Evolutionary conservation across 2,113 vertebrate genomes (phyloP).

Genomic region (Amia ocellicauda): DNA sequence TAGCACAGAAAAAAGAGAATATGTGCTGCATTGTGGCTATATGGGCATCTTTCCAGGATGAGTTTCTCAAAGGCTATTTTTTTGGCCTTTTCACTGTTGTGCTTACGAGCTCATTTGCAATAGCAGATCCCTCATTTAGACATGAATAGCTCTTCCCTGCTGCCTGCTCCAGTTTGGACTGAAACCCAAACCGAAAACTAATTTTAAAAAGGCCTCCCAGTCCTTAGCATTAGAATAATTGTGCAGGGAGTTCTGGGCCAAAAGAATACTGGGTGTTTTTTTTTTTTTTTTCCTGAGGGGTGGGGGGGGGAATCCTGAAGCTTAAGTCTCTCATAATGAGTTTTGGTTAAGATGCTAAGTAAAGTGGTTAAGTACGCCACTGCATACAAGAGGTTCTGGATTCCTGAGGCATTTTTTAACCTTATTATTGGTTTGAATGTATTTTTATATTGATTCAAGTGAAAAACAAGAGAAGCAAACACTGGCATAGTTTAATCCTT

Average conservation of each 20-base stretch:
- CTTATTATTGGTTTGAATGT: no score
- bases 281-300: neutral
- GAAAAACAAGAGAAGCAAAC: no score
- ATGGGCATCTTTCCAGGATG: neutral
- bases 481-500: no score
- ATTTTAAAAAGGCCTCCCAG: neutral
- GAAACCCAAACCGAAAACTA: neutral
- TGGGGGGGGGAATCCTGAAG: no score
- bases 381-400: no score
- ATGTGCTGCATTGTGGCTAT: neutral
- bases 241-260: neutral
- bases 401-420: no score
- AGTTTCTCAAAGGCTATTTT: slow-evolving; percentile 3
- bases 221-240: neutral
- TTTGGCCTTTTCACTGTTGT: neutral
- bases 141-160: neutral
- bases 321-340: no score
- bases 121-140: slow-evolving; percentile 2
- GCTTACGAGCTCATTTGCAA: slow-evolving; percentile 1
- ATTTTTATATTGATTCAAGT: no score
- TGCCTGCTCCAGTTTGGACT: neutral
- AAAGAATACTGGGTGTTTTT: no score
- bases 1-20: neutral
- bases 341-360: no score
- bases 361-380: no score